Evolutionary conservation across 2,888 invertebrate genomes (phyloP).

Genomic region (Phortica magna): DNA sequence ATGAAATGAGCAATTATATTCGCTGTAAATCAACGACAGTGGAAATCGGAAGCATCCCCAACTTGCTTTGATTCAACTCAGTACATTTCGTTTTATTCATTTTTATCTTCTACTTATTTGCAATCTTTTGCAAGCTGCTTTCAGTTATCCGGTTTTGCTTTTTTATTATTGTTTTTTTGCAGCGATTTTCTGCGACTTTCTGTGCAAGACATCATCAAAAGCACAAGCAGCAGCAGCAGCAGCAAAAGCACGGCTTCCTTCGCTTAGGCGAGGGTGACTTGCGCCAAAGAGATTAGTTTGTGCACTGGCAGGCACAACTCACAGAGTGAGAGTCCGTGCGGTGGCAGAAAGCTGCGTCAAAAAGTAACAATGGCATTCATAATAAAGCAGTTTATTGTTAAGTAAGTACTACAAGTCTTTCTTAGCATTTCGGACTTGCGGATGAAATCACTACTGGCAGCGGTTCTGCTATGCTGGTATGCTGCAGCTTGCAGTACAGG

Average conservation of each 20-base stretch:
- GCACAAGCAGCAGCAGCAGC: too few relatives aligned
- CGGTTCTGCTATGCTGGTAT: too few relatives aligned
- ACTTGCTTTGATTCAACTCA: slow-evolving; percentile 38
- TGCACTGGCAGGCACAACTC: too few relatives aligned
- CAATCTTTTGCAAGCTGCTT: slow-evolving; percentile 27
- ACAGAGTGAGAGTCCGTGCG: neutral
- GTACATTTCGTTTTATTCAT: slow-evolving; percentile 56
- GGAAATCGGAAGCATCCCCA: slow-evolving; percentile 55
- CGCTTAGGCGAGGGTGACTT: slow-evolving; percentile 21
- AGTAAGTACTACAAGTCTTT: slow-evolving; percentile 8
- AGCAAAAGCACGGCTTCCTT: slow-evolving; percentile 12
- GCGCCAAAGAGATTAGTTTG: slow-evolving; percentile 27
- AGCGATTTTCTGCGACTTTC: neutral
- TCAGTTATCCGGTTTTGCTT: slow-evolving; percentile 10
- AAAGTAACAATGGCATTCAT: slow-evolving; percentile 26
- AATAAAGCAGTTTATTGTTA: slow-evolving; percentile 34
- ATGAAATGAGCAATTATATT: slow-evolving; percentile 75
- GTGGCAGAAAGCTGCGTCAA: slow-evolving; percentile 19
- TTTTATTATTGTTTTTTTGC: neutral
- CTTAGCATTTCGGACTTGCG: neutral
- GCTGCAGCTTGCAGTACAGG: too few relatives aligned
- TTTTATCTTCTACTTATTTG: slow-evolving; percentile 50
- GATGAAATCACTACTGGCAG: neutral
- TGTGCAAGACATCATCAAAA: slow-evolving; percentile 26
- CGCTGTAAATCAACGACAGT: slow-evolving; percentile 75